These are phyloP conservation scores for Thamnaconus septentrionalis DNA, from an alignment of 2,113 vertebrate species.

Conservation along the genomic window DNA sequence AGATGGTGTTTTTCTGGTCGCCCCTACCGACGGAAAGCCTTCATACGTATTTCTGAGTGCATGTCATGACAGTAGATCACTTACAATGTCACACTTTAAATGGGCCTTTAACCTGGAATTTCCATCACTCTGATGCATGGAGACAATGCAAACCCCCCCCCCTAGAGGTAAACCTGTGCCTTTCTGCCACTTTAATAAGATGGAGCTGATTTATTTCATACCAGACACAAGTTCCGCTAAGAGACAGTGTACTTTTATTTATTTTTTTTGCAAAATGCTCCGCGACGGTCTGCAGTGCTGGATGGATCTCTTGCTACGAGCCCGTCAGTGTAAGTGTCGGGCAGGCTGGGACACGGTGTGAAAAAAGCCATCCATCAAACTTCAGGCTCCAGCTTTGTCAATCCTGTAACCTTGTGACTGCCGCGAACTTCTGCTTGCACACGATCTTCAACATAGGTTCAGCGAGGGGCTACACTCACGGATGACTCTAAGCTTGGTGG, in stretches of 20 bases:
- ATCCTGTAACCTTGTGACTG: conserved; percentile 21
- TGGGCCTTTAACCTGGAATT: no score
- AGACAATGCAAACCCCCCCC: no score
- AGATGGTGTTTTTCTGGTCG: no score
- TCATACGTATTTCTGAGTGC: no score
- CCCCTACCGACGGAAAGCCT: no score
- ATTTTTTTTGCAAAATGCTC: no score
- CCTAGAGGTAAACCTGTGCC: no score
- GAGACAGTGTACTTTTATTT: no score
- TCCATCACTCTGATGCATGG: no score
- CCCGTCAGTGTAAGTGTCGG: conserved; percentile 18
- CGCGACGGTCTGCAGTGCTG: background rate
- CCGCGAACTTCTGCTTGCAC: background rate
- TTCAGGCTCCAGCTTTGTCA: conserved; percentile 59
- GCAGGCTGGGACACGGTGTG: conserved; percentile 69
- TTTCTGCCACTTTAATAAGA: background rate
- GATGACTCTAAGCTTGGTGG: background rate
- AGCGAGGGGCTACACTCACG: background rate
- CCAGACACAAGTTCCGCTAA: background rate
- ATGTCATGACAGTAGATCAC: no score
- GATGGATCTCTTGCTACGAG: conserved; percentile 18
- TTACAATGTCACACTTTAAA: no score
- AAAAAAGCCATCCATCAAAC: conserved; percentile 63
- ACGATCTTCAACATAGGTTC: background rate
- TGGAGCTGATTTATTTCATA: background rate